These are phyloP conservation scores for Gadus macrocephalus DNA, from an alignment of 2,113 vertebrate genomes.

Conservation along the genomic window DNA sequence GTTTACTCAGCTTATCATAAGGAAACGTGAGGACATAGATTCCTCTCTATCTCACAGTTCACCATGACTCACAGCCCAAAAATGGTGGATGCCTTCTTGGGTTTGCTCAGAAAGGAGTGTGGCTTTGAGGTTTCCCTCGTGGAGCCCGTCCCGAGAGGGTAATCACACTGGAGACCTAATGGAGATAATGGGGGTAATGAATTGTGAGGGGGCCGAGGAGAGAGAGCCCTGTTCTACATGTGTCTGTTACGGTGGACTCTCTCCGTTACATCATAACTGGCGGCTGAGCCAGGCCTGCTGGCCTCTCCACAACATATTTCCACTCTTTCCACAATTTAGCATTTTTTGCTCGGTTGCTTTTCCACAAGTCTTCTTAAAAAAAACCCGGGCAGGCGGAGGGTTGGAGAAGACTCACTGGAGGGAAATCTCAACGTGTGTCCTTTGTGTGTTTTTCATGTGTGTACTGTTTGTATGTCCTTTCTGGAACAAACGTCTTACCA, in stretches of 20 bases:
- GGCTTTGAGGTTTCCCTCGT: slow-evolving; percentile 33
- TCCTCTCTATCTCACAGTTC: slow-evolving; percentile 13
- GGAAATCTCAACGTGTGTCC: too few relatives aligned
- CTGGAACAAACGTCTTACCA: too few relatives aligned
- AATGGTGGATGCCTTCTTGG: not conserved
- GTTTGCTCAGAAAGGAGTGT: slow-evolving; percentile 10
- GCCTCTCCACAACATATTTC: slow-evolving; percentile 55
- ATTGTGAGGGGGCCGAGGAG: slow-evolving; percentile 23
- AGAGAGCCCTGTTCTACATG: not conserved
- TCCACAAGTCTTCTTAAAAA: slow-evolving; percentile 41
- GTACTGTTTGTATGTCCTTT: too few relatives aligned
- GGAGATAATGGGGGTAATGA: slow-evolving; percentile 33
- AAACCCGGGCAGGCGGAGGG: slow-evolving; percentile 5
- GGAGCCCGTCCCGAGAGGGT: slow-evolving; percentile 28
- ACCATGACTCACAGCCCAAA: slow-evolving; percentile 19
- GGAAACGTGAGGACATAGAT: slow-evolving; percentile 41
- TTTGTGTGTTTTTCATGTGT: too few relatives aligned
- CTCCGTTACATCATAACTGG: slow-evolving; percentile 65
- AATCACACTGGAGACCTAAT: slow-evolving; percentile 30
- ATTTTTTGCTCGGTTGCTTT: slow-evolving; percentile 43
- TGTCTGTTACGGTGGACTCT: slow-evolving; percentile 36
- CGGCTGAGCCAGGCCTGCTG: slow-evolving; percentile 36
- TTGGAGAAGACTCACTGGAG: not conserved
- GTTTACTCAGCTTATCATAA: slow-evolving; percentile 22
- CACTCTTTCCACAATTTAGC: slow-evolving; percentile 52